Conservation (phyloP, 2,888 invertebrate genomes). For the Cephus pulcher region DNA sequence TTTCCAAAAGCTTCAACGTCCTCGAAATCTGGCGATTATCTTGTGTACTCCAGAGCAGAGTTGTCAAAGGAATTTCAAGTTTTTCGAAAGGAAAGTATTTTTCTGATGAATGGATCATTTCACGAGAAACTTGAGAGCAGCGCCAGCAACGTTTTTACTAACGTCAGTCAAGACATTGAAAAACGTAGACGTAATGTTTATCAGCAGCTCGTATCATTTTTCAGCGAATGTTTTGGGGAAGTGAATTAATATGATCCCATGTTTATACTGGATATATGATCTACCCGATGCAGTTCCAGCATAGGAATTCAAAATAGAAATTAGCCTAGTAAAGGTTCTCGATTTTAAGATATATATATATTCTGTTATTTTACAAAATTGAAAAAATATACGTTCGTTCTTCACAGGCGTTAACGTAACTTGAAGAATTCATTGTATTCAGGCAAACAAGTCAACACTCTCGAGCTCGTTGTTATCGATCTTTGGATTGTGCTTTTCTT, state of each 20-base stretch:
- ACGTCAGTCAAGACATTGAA: not conserved
- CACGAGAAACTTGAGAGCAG: not conserved
- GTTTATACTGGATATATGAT: not conserved
- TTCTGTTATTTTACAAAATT: not conserved
- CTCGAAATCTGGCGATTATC: not conserved
- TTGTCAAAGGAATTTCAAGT: not conserved
- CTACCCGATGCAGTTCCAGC: not conserved
- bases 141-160: not conserved
- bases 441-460: not conserved
- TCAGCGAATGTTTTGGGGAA: not conserved
- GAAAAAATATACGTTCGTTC: not conserved
- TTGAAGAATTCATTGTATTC: not conserved
- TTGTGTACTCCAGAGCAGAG: not conserved
- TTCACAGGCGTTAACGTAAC: not conserved
- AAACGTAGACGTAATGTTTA: not conserved
- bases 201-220: not conserved
- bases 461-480: slow-evolving; percentile 4
- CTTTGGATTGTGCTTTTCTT: slow-evolving; percentile 7
- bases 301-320: not conserved
- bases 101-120: not conserved
- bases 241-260: not conserved
- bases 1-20: not conserved
- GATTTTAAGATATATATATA: not conserved
- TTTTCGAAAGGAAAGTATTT: not conserved
- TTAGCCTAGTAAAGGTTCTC: not conserved